Base-by-base conservation (phyloP, 2,113 vertebrate species). In the Tyrannus savana region DNA sequence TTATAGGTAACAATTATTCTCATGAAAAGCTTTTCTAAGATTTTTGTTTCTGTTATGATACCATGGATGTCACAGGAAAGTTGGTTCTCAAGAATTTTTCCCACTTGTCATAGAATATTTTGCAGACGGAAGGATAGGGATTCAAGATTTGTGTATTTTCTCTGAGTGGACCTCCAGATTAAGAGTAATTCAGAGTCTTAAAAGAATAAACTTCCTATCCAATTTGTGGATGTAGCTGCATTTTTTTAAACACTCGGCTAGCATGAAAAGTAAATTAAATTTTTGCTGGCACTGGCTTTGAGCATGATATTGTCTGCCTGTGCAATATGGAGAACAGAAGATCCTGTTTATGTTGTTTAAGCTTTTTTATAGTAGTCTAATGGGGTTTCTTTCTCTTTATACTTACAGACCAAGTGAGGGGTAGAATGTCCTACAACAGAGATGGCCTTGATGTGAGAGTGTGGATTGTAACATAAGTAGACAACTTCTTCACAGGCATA, bases 331-430 rank as follows among this genome's bases (percentile, higher is more conserved):
- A 35, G 30, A 82, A 67, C 0, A 55, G 12, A 63, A 53, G 30
- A 35, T 60, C 4, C 21, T 59, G 10, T 76, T 86, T 30, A 53
- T 63, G 3, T 12, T 24, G 12, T 35, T 56, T 15, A 44, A 12
- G 7, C 0, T 33, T 78, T 47, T 74, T 64, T 39, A 6, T 24
- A 30, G 7, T 23, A 21, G 11, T 59, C 55, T n/a, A 24, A 2
- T 8, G 11, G 23, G 4, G 6, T 13, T 31, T 19, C 23, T 10
- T 3, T 0, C 6, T 3, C 1, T 1, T 25, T 69, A 24, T 44
- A 13, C 8, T 87, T 66, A 19, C 13, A 46, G 42, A 25, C 10
- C 22, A 69, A 37, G 7, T 15, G 12, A 46, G 9, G 4, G 19
- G 4, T 14, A 67, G 28, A 56, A 25, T 12, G 9, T 4, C 4